These are phyloP conservation scores for Cacatua alba DNA, from an alignment of 2,113 vertebrate species.

Conservation along the genomic window DNA sequence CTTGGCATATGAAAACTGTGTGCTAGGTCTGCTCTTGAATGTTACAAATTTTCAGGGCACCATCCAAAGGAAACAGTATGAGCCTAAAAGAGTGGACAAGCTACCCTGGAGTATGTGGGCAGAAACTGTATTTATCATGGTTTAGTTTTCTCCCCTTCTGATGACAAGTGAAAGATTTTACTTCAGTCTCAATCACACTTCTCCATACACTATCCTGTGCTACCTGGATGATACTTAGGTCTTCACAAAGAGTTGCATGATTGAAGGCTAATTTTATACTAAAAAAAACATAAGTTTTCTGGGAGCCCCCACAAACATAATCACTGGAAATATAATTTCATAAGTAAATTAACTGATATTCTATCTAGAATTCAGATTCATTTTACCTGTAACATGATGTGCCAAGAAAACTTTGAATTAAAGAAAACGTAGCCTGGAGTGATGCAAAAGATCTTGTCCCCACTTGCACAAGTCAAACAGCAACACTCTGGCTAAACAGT, in stretches of 20 bases:
- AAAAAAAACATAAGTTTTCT: not conserved
- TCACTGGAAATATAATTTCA: not conserved
- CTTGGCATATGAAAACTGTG: not conserved
- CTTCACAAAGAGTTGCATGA: not conserved
- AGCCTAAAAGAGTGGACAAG: not conserved
- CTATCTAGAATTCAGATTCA: not conserved
- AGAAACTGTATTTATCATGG: not conserved
- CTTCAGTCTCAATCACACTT: not conserved
- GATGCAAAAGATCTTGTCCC: not conserved
- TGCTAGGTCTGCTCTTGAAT: not conserved
- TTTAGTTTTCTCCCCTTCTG: no score
- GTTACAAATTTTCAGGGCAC: not conserved
- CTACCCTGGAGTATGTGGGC: not conserved
- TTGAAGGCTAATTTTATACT: not conserved
- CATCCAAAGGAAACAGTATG: not conserved
- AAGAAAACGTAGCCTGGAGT: not conserved
- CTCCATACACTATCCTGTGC: not conserved
- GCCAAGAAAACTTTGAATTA: not conserved
- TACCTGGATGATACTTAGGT: not conserved
- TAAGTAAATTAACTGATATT: not conserved
- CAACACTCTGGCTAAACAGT: not conserved
- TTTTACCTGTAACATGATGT: not conserved
- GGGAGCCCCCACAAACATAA: fast-evolving
- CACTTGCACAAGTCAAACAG: not conserved
- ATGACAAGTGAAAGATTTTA: not conserved